These are phyloP conservation scores for Dynastes grantii DNA, from an alignment of 2,888 invertebrate species.

Conservation along the genomic window DNA sequence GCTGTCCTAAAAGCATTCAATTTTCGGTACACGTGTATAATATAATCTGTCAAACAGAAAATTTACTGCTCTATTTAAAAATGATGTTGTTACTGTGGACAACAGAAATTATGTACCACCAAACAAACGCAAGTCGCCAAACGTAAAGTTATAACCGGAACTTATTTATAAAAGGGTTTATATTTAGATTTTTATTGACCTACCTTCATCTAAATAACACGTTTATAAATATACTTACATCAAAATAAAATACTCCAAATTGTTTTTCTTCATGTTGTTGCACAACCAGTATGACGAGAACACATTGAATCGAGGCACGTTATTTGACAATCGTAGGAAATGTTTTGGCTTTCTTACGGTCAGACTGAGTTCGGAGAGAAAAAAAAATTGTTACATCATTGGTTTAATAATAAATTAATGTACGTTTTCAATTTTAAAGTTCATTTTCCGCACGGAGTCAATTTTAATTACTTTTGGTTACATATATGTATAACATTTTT, in stretches of 20 bases:
- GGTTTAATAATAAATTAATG: conserved; percentile 40
- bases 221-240: conserved; percentile 42
- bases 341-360: conserved; percentile 28
- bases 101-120: too few species aligned
- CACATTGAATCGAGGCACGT: conserved; percentile 38
- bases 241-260: conserved; percentile 39
- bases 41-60: too few species aligned
- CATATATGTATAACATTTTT: too few species aligned
- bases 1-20: too few species aligned
- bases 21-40: too few species aligned
- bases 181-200: conserved; percentile 41
- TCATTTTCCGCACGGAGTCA: not conserved
- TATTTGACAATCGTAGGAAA: conserved; percentile 38
- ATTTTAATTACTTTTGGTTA: not conserved
- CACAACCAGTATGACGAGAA: conserved; percentile 13
- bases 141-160: too few species aligned
- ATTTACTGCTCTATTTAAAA: too few species aligned
- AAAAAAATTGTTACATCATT: conserved; percentile 41
- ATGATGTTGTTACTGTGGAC: too few species aligned
- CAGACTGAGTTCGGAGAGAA: conserved; percentile 27
- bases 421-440: conserved; percentile 16
- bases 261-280: conserved; percentile 28
- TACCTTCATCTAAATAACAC: conserved; percentile 32
- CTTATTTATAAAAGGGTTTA: conserved; percentile 24
- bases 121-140: too few species aligned